These are phyloP conservation scores for Ypsolopha scabrella DNA, from an alignment of 2,888 invertebrate species.

Conservation along the genomic window DNA sequence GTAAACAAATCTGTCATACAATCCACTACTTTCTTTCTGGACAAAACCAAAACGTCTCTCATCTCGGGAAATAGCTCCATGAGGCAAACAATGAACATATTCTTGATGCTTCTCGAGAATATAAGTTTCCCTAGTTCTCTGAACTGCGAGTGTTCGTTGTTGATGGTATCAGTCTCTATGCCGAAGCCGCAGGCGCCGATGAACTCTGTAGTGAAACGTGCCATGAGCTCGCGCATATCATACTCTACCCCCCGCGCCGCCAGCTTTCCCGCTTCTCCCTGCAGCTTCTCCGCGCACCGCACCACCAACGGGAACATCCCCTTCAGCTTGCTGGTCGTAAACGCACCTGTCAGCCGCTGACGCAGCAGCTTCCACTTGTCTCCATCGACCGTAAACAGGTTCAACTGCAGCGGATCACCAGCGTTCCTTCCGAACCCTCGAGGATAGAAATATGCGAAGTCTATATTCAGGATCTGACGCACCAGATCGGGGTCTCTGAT, in stretches of 20 bases:
- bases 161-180: constrained; percentile 8
- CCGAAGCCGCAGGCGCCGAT: constrained; percentile 10
- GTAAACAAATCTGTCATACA: constrained; percentile 14
- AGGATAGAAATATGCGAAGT: constrained; percentile 5
- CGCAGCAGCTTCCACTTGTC: constrained; percentile 8
- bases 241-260: background rate
- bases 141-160: constrained; percentile 7
- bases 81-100: background rate
- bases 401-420: constrained; percentile 2
- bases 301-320: constrained; percentile 8
- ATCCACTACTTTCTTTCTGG: constrained; percentile 4
- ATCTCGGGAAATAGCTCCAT: constrained; percentile 6
- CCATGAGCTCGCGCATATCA: constrained; percentile 8
- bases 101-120: background rate
- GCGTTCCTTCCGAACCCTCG: constrained; percentile 4
- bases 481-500: constrained; percentile 8
- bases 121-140: constrained; percentile 7
- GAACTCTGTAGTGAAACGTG: constrained; percentile 11
- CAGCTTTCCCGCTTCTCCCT: background rate
- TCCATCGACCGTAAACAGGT: constrained; percentile 6
- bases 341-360: constrained; percentile 6
- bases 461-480: constrained; percentile 3
- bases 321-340: constrained; percentile 7
- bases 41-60: background rate
- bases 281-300: constrained; percentile 7